Evolutionary conservation across 2,888 invertebrate species (phyloP).

Genomic region (Erpobdella octoculata): DNA sequence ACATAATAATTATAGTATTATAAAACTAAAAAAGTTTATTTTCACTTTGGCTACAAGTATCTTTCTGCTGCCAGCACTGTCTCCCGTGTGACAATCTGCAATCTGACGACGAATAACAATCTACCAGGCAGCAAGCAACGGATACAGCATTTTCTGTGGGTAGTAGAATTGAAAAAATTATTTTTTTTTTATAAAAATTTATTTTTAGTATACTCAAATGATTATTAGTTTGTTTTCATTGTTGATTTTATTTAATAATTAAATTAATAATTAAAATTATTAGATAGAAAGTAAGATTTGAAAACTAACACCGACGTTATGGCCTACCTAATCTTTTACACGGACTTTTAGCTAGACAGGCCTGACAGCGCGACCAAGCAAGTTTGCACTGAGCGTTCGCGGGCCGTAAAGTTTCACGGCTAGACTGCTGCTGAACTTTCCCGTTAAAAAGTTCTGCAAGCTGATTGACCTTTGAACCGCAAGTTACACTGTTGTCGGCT

Average conservation of each 20-base stretch:
- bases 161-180: not conserved
- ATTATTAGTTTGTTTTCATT: not conserved
- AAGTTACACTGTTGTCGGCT: constrained; percentile 7
- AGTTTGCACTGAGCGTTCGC: not conserved
- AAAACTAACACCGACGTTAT: not conserved
- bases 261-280: not conserved
- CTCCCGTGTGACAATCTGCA: not conserved
- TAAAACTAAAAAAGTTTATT: no score
- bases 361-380: not conserved
- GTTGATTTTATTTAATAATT: not conserved
- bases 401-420: not conserved
- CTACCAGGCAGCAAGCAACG: not conserved
- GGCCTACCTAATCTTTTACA: not conserved
- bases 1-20: no score
- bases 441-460: constrained; percentile 5
- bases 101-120: not conserved
- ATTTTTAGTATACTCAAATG: no score
- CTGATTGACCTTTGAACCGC: not conserved
- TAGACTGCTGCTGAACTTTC: not conserved
- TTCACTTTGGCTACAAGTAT: not conserved
- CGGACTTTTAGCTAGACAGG: not conserved
- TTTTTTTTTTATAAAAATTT: no score
- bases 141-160: not conserved
- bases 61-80: not conserved
- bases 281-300: no score